phyloP scores from a whole-genome alignment of 2,888 invertebrate species.

The Parasteatoda lunata region DNA sequence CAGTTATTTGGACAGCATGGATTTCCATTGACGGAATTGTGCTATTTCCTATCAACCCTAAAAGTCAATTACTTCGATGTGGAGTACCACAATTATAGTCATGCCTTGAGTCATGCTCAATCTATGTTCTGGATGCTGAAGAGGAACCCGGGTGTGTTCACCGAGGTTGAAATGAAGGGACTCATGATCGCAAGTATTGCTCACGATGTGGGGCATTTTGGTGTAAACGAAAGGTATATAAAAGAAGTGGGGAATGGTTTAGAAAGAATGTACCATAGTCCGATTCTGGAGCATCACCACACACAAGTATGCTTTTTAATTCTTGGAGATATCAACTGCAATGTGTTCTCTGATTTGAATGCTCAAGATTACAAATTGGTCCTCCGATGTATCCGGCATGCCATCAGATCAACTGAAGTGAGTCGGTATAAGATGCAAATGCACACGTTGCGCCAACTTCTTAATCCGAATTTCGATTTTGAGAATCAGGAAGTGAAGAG shows the following conservation, averaged over 20 bases:
- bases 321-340: constrained; percentile 50
- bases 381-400: constrained; percentile 25
- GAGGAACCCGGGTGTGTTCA: constrained; percentile 55
- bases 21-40: constrained; percentile 51
- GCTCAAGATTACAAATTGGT: constrained; percentile 45
- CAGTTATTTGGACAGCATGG: constrained; percentile 31
- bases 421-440: constrained; percentile 32
- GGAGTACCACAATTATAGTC: constrained; percentile 55
- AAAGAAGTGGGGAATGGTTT: constrained; percentile 19
- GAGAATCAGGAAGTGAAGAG: constrained; percentile 6
- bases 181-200: constrained; percentile 42
- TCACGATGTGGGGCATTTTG: constrained; percentile 52
- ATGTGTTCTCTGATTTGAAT: constrained; percentile 39
- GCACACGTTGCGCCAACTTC: constrained; percentile 39
- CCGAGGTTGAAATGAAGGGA: constrained; percentile 57
- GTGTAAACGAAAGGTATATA: constrained; percentile 39
- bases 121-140: constrained; percentile 58
- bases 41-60: constrained; percentile 41
- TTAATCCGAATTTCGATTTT: constrained; percentile 15
- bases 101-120: constrained; percentile 54
- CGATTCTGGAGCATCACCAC: constrained; percentile 48
- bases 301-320: constrained; percentile 32
- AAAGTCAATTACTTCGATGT: constrained; percentile 35
- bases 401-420: constrained; percentile 35
- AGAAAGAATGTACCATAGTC: constrained; percentile 24